Base-by-base conservation (phyloP, 2,113 vertebrate species). In the Blennius ocellaris region DNA sequence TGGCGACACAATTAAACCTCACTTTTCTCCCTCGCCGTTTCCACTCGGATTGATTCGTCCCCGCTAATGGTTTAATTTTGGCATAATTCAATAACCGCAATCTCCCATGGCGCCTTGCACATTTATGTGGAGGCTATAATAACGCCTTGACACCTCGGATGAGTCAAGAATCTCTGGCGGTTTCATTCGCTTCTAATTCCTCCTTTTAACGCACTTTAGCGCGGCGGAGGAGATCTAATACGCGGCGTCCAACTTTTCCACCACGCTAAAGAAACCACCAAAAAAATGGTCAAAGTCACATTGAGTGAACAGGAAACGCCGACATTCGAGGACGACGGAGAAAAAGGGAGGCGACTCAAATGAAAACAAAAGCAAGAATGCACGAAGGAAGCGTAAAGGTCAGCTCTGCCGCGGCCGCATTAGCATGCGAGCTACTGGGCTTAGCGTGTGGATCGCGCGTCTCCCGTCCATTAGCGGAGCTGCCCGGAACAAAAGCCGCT, bases 1-100 rank as follows among this genome's bases (percentile, higher is more conserved):
- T 74, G 41, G 48, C 50, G 62, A 65, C 56, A 48, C 67, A 79
- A 78, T 69, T 5, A 76, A 84, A 47, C 12, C 45, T 5, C 8
- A 3, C 21, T 21, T 72, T 48, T 61, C 21, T 48, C 57, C 49
- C 5, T 17, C 2, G 39, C 69, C 5, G 12, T 74, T 84, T 87
- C 77, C 61, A 74, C 37, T 76, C 69, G 82, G 80, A 90, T 91
- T 88, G 84, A 89, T 86, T 90, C 72, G 67, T 90, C 69, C 36
- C 51, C 57, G 78, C 81, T 92, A 89, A 92, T 89, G 87, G 88
- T 87, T 90, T 90, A 91, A 91, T 91, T 91, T 84, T 75, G 81
- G 68, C 78, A 61, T 90, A 91, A 92, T 91, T 91, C 81, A 93
- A 93, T 91, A 86, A 89, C 71, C 82, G 12, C 60, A 41, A 54